phyloP scores from a whole-genome alignment of 2,888 invertebrate species.

The Lasioglossum morio region DNA sequence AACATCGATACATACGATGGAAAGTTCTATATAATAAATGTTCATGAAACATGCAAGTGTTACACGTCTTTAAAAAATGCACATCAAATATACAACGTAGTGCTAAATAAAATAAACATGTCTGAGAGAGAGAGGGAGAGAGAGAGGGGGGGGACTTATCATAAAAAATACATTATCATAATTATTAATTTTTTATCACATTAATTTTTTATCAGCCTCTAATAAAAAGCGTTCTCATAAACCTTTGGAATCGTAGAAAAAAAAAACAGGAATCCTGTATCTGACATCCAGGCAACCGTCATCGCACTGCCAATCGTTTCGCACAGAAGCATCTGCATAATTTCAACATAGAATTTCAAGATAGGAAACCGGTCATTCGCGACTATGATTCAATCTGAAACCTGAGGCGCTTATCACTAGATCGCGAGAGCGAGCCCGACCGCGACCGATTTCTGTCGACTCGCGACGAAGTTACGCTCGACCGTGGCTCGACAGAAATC shows the following conservation, averaged over 20 bases:
- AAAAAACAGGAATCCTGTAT: no score
- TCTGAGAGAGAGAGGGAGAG: no score
- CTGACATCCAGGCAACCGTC: no score
- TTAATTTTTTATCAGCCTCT: neutral
- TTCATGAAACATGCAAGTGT: neutral
- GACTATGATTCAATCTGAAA: neutral
- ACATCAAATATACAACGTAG: neutral
- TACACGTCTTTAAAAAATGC: neutral
- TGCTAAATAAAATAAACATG: neutral
- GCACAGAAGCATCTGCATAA: neutral
- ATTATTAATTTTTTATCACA: neutral
- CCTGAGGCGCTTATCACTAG: constrained; percentile 13
- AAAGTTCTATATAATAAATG: neutral
- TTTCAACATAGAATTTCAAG: neutral
- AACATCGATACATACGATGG: neutral
- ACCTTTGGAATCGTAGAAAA: neutral
- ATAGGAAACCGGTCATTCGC: neutral
- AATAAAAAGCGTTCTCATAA: neutral
- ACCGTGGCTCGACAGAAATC: constrained; percentile 43
- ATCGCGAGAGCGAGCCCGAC: no score
- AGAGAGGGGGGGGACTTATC: no score
- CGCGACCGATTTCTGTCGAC: constrained; percentile 38
- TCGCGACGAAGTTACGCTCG: neutral
- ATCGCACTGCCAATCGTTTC: neutral
- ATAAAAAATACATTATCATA: neutral